Evolutionary conservation across 2,797 vertebrate species (phyloP).

Genomic region (Staurois parvus): DNA sequence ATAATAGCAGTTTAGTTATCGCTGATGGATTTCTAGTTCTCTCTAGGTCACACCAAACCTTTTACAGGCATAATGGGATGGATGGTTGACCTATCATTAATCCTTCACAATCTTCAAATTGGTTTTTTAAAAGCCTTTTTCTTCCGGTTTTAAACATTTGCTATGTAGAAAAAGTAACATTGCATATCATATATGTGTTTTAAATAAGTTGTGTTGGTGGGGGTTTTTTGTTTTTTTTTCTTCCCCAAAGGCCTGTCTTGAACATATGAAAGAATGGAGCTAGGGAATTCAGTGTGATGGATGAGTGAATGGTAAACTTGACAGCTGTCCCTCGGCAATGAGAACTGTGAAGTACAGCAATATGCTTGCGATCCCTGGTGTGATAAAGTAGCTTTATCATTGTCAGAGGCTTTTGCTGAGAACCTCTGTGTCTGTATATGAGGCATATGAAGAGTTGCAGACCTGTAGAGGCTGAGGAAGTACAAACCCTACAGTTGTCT

Average conservation of each 20-base stretch:
- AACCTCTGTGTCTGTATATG: background rate
- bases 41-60: constrained; percentile 2
- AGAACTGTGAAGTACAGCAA: constrained; percentile 5
- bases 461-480: background rate
- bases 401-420: background rate
- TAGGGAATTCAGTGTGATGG: constrained; percentile 27
- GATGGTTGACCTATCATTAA: background rate
- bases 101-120: background rate
- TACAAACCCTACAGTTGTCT: background rate
- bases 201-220: background rate
- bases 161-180: background rate
- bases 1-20: constrained; percentile 6
- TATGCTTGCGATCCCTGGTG: constrained; percentile 9
- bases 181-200: background rate
- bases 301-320: constrained; percentile 30
- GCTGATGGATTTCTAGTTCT: background rate
- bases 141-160: background rate
- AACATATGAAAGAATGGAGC: background rate
- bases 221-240: too few species aligned
- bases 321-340: constrained; percentile 47
- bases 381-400: constrained; percentile 9
- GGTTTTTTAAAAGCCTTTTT: background rate
- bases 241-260: background rate
- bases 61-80: constrained; percentile 2
- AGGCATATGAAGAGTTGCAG: background rate